phyloP scores from a whole-genome alignment of 2,113 vertebrate genomes.

The Propithecus coquereli region DNA sequence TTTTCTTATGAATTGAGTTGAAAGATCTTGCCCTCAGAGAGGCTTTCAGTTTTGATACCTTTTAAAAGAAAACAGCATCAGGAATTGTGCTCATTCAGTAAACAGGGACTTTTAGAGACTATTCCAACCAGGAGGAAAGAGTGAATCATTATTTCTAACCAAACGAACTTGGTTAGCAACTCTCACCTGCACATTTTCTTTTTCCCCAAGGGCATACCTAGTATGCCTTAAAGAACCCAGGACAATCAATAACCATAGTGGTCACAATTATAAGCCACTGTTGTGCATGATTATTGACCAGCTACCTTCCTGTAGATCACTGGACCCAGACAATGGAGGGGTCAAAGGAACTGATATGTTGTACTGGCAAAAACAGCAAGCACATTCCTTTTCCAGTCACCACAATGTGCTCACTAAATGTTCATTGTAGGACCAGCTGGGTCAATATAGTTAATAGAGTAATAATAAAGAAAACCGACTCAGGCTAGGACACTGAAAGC shows the following conservation, averaged over 20 bases:
- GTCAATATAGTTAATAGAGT: slow-evolving; percentile 18
- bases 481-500: slow-evolving; percentile 43
- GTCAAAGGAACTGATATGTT: slow-evolving; percentile 45
- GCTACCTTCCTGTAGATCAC: slow-evolving; percentile 49
- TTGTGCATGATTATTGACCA: slow-evolving; percentile 63
- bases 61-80: slow-evolving; percentile 52
- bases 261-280: slow-evolving; percentile 54
- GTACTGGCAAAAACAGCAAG: slow-evolving; percentile 59
- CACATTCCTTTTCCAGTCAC: slow-evolving; percentile 26
- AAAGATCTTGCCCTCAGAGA: slow-evolving; percentile 48
- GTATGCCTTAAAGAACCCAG: slow-evolving; percentile 60
- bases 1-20: slow-evolving; percentile 28
- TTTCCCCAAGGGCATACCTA: not conserved
- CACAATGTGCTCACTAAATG: not conserved
- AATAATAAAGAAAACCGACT: slow-evolving; percentile 38
- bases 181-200: slow-evolving; percentile 54
- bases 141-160: slow-evolving; percentile 56
- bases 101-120: slow-evolving; percentile 53
- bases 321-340: slow-evolving; percentile 38
- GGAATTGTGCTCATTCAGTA: slow-evolving; percentile 44
- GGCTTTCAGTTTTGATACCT: slow-evolving; percentile 49
- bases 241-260: slow-evolving; percentile 60
- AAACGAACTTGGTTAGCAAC: slow-evolving; percentile 48
- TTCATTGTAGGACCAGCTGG: slow-evolving; percentile 32
- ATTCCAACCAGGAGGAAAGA: slow-evolving; percentile 51